Evolutionary conservation across 2,113 vertebrate genomes (phyloP).

Genomic region (Pygoscelis adeliae): DNA sequence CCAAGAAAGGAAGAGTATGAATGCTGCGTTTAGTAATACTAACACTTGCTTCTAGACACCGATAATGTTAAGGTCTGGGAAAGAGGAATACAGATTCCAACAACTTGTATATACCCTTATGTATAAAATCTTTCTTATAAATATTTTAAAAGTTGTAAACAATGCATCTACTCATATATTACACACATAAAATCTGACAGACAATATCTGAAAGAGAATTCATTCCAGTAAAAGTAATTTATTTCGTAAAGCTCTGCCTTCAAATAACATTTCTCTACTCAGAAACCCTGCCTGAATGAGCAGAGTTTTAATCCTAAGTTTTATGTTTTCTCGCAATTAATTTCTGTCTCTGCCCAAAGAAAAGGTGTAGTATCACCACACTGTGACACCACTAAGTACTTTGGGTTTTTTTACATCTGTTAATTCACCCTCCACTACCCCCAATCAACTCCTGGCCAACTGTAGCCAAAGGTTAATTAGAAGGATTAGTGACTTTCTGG

Average conservation of each 20-base stretch:
- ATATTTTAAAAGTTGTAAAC: neutral
- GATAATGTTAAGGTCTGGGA: neutral
- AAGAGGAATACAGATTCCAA: neutral
- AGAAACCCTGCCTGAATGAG: neutral
- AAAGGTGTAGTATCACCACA: neutral
- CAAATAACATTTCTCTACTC: neutral
- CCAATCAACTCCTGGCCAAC: neutral
- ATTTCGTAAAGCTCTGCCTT: neutral
- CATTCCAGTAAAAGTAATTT: neutral
- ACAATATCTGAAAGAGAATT: neutral
- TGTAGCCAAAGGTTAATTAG: neutral
- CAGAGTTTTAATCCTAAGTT: neutral
- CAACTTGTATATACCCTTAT: neutral
- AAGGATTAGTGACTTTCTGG: neutral
- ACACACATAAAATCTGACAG: neutral
- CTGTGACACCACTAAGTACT: neutral
- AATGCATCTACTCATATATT: neutral
- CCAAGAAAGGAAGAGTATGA: neutral
- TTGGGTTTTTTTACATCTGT: neutral
- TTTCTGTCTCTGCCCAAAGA: neutral
- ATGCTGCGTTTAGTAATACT: neutral
- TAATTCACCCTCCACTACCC: neutral
- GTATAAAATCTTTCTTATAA: neutral
- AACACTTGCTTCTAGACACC: neutral
- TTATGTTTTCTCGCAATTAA: neutral